Percentiles rank a stretch among this genome's conserved stretches.
These are phyloP conservation scores for Zeuzera pyrina DNA, from an alignment of 2,888 invertebrate genomes.

Conservation along the genomic window DNA sequence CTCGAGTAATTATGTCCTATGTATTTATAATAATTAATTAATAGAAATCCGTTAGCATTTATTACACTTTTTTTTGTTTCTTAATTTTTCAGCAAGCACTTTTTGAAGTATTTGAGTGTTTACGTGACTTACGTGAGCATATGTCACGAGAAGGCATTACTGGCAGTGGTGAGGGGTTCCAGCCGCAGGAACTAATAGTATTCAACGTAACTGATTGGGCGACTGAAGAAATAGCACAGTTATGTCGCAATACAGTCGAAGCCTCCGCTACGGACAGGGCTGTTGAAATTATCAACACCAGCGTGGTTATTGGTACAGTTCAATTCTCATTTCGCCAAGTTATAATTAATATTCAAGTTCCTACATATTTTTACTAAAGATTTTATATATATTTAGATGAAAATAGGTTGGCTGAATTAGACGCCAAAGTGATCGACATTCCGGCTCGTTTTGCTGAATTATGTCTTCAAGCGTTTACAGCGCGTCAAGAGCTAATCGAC, in stretches of 20 bases:
- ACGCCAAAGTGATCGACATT: conserved; percentile 36
- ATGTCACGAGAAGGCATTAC: conserved; percentile 38
- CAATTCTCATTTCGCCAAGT: neutral
- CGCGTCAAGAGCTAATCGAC: conserved; percentile 58
- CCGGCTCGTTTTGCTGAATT: conserved; percentile 51
- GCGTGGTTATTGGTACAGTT: conserved; percentile 35
- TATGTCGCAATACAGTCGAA: conserved; percentile 40
- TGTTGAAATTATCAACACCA: conserved; percentile 33
- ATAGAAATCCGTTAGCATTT: too few species aligned
- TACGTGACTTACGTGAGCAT: conserved; percentile 42
- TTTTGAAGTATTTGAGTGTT: conserved; percentile 41
- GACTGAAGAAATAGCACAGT: conserved; percentile 44
- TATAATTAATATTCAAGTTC: neutral
- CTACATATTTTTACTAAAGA: neutral
- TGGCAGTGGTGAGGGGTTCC: conserved; percentile 34
- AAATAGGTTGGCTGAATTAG: conserved; percentile 34
- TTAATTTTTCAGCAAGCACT: conserved; percentile 50
- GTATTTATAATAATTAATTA: too few species aligned
- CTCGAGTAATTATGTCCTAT: too few species aligned
- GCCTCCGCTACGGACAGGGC: conserved; percentile 32
- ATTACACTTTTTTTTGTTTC: too few species aligned
- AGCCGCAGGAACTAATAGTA: conserved; percentile 41
- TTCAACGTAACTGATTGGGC: conserved; percentile 63
- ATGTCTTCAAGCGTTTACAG: conserved; percentile 51
- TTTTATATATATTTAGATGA: conserved; percentile 33